A percentile compares a stretch with the other conserved stretches of the same genome.
These are phyloP conservation scores for Aurelia sp. DNA, from an alignment of 30 jellyfish, hydroid and myxozoan genomes.

Conservation along the genomic window DNA sequence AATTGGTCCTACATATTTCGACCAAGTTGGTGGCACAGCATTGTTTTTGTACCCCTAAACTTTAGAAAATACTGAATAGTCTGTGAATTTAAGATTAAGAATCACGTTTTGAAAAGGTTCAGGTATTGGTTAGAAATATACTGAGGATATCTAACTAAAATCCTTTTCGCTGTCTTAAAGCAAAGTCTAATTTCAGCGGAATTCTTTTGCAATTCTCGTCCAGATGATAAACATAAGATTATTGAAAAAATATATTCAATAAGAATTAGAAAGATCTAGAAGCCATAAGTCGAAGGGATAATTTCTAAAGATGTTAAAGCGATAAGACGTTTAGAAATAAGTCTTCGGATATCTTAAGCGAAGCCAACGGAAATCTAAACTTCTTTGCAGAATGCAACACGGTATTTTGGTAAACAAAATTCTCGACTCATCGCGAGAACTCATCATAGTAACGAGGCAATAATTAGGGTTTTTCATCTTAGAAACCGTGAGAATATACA, in stretches of 20 bases:
- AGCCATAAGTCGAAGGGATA: slow-evolving; percentile 50
- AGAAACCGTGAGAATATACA: slow-evolving; percentile 39
- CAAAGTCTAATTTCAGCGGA: neutral
- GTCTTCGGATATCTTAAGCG: slow-evolving; percentile 62
- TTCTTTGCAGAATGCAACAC: slow-evolving; percentile 33
- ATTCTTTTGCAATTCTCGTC: neutral
- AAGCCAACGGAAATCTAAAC: slow-evolving; percentile 68
- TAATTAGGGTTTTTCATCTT: slow-evolving; percentile 16
- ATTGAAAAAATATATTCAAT: neutral
- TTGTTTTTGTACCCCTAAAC: no score
- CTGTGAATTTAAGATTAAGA: no score
- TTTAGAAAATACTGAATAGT: no score
- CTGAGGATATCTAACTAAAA: no score
- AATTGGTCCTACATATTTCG: no score
- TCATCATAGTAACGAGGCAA: slow-evolving; percentile 32
- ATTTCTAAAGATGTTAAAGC: slow-evolving; percentile 10
- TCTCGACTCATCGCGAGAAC: neutral
- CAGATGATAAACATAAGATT: neutral
- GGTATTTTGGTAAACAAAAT: slow-evolving; percentile 34
- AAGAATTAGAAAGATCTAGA: slow-evolving; percentile 4
- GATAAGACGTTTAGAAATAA: slow-evolving; percentile 53
- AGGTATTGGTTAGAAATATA: no score
- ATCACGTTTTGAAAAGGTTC: no score
- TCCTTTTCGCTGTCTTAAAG: no score
- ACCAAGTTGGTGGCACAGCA: no score